Percentiles rank a stretch among this genome's conserved stretches.
Evolutionary conservation across 2,797 vertebrate species (phyloP).

Genomic region (Cyclura pinguis): DNA sequence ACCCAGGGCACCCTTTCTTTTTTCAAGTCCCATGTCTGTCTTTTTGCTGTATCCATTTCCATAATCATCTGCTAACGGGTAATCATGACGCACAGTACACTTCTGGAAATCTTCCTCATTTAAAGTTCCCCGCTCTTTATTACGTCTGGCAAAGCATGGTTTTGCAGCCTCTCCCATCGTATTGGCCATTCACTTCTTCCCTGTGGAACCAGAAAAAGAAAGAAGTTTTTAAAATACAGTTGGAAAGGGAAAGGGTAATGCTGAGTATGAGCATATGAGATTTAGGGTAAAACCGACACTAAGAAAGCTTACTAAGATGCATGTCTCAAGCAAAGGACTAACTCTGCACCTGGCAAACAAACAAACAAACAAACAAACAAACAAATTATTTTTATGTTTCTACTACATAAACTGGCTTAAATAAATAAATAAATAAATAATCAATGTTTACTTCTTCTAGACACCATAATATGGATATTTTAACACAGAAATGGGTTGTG

Average conservation of each 20-base stretch:
- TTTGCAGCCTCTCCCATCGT: constrained; percentile 88
- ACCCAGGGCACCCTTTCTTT: constrained; percentile 78
- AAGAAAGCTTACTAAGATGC: background rate
- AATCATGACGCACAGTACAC: constrained; percentile 71
- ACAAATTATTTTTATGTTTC: no score
- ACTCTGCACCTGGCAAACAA: background rate
- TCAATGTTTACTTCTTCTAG: background rate
- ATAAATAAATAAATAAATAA: no score
- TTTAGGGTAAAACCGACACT: background rate
- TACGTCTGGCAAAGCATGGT: constrained; percentile 80
- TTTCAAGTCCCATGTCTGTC: constrained; percentile 79
- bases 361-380: no score
- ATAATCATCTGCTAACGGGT: constrained; percentile 76
- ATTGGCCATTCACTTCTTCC: background rate
- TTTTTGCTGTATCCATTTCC: constrained; percentile 81
- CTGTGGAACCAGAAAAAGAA: constrained; percentile 10
- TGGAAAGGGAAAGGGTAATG: background rate
- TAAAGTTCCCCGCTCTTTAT: constrained; percentile 77
- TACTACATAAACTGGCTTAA: no score
- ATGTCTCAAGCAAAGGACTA: background rate
- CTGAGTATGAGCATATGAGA: background rate
- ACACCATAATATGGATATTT: background rate
- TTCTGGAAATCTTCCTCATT: constrained; percentile 82
- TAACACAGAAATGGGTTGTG: background rate
- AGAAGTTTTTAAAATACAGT: background rate